These are phyloP conservation scores for Hypomecis punctinalis DNA, from an alignment of 2,888 invertebrate species.

Conservation along the genomic window DNA sequence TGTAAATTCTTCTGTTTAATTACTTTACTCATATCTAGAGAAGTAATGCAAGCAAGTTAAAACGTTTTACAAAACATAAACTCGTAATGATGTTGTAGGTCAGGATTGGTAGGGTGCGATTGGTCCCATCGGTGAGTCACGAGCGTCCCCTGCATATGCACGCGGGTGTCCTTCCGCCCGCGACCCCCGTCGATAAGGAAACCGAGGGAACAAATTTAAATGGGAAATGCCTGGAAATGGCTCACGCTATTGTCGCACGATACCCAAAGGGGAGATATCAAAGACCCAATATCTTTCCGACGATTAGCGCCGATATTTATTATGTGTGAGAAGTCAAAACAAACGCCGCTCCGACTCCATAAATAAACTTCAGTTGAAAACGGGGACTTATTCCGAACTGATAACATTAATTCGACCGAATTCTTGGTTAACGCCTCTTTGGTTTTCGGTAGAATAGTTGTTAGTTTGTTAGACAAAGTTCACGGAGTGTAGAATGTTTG, in stretches of 20 bases:
- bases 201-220: conserved; percentile 78
- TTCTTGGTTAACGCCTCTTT: conserved; percentile 32
- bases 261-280: conserved; percentile 74
- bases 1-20: no score
- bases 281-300: conserved; percentile 68
- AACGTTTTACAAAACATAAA: background rate
- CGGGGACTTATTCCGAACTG: conserved; percentile 42
- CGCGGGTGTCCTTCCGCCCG: conserved; percentile 50
- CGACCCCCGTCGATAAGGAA: conserved; percentile 71
- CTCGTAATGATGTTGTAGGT: conserved; percentile 13
- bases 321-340: conserved; percentile 74
- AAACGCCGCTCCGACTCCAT: conserved; percentile 53
- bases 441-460: conserved; percentile 29
- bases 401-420: conserved; percentile 37
- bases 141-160: conserved; percentile 51
- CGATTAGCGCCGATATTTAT: conserved; percentile 77
- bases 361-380: conserved; percentile 45
- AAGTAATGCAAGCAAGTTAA: no score
- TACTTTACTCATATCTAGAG: no score
- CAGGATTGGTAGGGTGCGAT: conserved; percentile 21
- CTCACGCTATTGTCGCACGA: conserved; percentile 76
- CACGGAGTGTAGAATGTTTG: conserved; percentile 21
- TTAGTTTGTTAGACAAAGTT: conserved; percentile 15
- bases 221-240: conserved; percentile 81
- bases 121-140: conserved; percentile 54